Evolutionary conservation across 2,113 vertebrate species (phyloP), one percentile per base, ranked within the genome.

Genomic region (Apodemus speciosus): DNA sequence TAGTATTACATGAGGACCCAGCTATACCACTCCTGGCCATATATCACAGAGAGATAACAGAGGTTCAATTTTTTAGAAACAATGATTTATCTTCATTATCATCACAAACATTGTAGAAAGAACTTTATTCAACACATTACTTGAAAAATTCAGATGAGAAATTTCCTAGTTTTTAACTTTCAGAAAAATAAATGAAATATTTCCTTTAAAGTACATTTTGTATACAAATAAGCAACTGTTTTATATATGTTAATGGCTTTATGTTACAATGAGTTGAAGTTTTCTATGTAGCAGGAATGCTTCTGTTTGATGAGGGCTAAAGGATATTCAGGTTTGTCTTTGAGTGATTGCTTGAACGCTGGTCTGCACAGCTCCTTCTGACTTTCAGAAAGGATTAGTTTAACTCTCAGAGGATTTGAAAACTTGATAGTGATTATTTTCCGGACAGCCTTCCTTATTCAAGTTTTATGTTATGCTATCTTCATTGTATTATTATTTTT

Each of bases 21-120:
- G n/a, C n/a, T n/a, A n/a, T n/a, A n/a, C n/a, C n/a, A n/a, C n/a
- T n/a, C n/a, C n/a, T n/a, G n/a, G n/a, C n/a, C n/a, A n/a, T n/a
- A n/a, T n/a, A n/a, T n/a, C n/a, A n/a, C n/a, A n/a, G n/a, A n/a
- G 14, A 40, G 32, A 89, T 81, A n/a, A 27, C 64, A 64, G 80
- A 95, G 75, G 49, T 86, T 38, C 20, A 23, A 4, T 79, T 27
- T 92, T 43, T 89, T 85, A 35, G 56, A 87, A 92, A 95, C 77
- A 88, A 53, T 94, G 85, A 58, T 27, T 94, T 38, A 32, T 38
- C 85, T 77, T 89, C 43, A 80, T 90, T 49, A 72, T 76, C 46
- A 7, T 87, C 25, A 91, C 79, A 77, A 87, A 20, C 10, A 72
- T 77, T 62, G 38, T 5, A 30, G 35, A n/a, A 69, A 38, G 20